These are phyloP conservation scores for Acarapis woodi DNA, from an alignment of 1,140 invertebrate species.

Conservation along the genomic window DNA sequence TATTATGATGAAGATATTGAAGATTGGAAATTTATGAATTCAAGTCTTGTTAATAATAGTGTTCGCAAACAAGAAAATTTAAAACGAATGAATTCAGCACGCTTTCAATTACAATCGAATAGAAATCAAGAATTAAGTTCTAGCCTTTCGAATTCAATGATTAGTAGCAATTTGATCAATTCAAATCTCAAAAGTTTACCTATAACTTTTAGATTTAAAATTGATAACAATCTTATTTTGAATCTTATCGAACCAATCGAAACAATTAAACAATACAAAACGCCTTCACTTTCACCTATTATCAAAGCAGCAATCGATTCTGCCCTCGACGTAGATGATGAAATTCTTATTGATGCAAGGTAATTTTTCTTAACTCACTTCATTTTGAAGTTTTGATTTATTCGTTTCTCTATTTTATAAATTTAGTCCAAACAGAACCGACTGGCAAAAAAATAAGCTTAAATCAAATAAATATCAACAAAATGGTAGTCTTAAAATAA, in stretches of 20 bases:
- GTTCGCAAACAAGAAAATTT: too few species aligned
- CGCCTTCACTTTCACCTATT: conserved; percentile 33
- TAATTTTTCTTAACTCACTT: conserved; percentile 1
- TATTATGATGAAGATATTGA: conserved; percentile 58
- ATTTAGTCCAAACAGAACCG: conserved; percentile 8
- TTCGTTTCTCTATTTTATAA: not conserved
- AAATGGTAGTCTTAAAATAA: conserved; percentile 1
- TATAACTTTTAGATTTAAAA: conserved; percentile 24
- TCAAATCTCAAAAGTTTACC: conserved; percentile 38
- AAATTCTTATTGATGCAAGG: conserved; percentile 35
- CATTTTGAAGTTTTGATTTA: not conserved
- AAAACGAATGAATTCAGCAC: too few species aligned
- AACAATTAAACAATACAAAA: conserved; percentile 46
- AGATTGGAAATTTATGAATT: conserved; percentile 30
- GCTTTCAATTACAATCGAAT: too few species aligned
- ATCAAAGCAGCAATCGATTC: conserved; percentile 39
- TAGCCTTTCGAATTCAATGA: conserved; percentile 30
- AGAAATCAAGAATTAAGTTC: not conserved
- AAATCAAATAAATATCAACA: conserved; percentile 8
- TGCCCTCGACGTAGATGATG: conserved; percentile 34
- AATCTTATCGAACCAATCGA: conserved; percentile 45
- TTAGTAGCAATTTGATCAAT: conserved; percentile 30
- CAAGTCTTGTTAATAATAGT: too few species aligned
- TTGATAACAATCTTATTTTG: conserved; percentile 21
- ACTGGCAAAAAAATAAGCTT: conserved; percentile 11